Base-by-base conservation (phyloP, 2,888 invertebrate genomes). In the Megalurothrips usitatus region DNA sequence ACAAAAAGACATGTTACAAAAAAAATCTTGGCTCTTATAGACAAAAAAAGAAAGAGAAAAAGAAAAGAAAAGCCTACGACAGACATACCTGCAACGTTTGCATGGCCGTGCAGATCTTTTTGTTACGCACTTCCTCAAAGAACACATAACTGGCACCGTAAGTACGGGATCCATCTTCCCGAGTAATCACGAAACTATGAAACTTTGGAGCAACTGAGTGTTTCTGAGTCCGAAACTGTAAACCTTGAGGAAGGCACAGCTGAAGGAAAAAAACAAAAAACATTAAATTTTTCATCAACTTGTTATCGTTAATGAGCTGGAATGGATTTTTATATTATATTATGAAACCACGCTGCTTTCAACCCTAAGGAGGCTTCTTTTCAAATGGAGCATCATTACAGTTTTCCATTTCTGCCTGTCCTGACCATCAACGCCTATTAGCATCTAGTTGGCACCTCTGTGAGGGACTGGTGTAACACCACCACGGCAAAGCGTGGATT, bases 131-230 rank as follows among this genome's bases (percentile, higher is more conserved):
- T 89, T 97, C 96, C 89, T 99, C 99, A 89, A 94, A 98, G 88
- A 99, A 99, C 26, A 97, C 94, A 84, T 97, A 92, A 86, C 96
- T 96, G 86, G 96, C 97, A 82, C 99, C 99, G 89, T 96, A 97
- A 84, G 94, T 94, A 84, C 98, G 91, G 84, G 94, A 94, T 81
- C 98, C 99, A 91, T 99, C 98, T 89, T 99, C 98, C 85, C 95
- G 91, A 19, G 99, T 99, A 83, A 99, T 96, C 81, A 99, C 93
- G 90, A 99, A 99, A 79, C 98, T 96, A 88, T 99, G 99, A 88
- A 98, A 97, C 86, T 91, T 92, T 17, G 97, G 94, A 85, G 95
- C 94, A 81, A 92, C 88, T 79, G 91, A 90, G 88, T 97, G 96
- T 87, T 96, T 96, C 87, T 98, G 97, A 17, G 98, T 98, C 84